phyloP scores from a whole-genome alignment of 2,113 vertebrate genomes.

The Albula glossodonta region DNA sequence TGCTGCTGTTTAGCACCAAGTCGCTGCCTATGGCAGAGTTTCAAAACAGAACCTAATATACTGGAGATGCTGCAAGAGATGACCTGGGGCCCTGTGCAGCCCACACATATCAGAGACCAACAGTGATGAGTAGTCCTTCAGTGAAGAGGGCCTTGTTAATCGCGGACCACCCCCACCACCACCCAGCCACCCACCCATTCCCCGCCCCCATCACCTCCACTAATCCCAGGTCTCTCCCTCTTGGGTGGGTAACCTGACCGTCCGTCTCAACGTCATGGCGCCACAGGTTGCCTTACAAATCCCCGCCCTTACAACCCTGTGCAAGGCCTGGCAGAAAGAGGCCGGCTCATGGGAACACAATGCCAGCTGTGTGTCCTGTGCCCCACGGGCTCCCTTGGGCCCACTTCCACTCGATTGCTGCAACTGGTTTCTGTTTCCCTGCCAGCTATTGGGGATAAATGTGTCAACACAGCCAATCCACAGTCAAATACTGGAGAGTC shows the following conservation, averaged over 20 bases:
- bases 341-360: slow-evolving; percentile 19
- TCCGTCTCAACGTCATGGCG: slow-evolving; percentile 18
- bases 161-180: background rate
- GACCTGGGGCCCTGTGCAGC: background rate
- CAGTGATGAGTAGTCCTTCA: background rate
- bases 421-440: slow-evolving; percentile 17
- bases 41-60: too few species aligned
- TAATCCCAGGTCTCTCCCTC: background rate
- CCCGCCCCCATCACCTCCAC: background rate
- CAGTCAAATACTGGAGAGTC: background rate
- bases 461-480: background rate
- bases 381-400: slow-evolving; percentile 2
- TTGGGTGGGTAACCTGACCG: slow-evolving; percentile 6
- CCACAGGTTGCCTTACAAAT: slow-evolving; percentile 29
- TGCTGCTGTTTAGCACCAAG: too few species aligned
- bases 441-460: slow-evolving; percentile 24
- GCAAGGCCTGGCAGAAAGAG: slow-evolving; percentile 7
- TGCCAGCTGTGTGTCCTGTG: slow-evolving; percentile 24
- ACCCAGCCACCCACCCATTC: too few species aligned
- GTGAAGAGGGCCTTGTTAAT: background rate
- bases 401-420: background rate
- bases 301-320: background rate
- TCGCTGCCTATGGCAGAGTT: too few species aligned
- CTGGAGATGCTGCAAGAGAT: too few species aligned
- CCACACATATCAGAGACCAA: background rate